Evolutionary conservation across 2,797 vertebrate genomes (phyloP).

Genomic region (Gallinago nigripennis): DNA sequence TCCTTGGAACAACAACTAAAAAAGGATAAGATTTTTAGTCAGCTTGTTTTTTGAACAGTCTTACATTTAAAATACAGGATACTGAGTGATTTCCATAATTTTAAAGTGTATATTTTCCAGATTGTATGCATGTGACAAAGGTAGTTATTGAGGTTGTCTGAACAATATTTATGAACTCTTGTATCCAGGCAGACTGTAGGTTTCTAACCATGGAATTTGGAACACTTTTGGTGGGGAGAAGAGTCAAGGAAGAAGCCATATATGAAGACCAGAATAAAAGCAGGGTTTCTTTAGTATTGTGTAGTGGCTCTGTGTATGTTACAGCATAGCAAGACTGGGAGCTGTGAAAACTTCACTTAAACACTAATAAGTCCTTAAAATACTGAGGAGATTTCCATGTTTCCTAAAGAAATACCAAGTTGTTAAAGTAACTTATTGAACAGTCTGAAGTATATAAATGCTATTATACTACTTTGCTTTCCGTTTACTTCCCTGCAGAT

Average conservation of each 20-base stretch:
- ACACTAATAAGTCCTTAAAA: background rate
- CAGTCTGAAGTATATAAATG: background rate
- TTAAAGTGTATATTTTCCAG: background rate
- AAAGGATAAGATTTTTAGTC: background rate
- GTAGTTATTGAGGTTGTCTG: background rate
- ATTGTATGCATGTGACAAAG: background rate
- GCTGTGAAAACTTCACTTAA: background rate
- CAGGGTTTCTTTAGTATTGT: background rate
- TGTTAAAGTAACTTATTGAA: fast-evolving
- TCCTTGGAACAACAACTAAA: background rate
- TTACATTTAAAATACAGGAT: background rate
- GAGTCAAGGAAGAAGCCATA: background rate
- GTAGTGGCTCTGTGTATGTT: background rate
- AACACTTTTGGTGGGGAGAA: background rate
- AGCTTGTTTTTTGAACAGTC: background rate
- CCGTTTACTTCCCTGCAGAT: conserved; percentile 82
- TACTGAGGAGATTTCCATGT: background rate
- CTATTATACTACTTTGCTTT: background rate
- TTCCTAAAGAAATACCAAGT: background rate
- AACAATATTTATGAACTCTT: background rate
- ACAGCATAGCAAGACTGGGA: background rate
- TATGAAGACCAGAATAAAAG: background rate
- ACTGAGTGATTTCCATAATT: background rate
- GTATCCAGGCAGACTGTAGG: background rate
- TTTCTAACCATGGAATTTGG: background rate